Base-by-base conservation (phyloP, 1,140 invertebrate species). In the Nasonia longicornis region DNA sequence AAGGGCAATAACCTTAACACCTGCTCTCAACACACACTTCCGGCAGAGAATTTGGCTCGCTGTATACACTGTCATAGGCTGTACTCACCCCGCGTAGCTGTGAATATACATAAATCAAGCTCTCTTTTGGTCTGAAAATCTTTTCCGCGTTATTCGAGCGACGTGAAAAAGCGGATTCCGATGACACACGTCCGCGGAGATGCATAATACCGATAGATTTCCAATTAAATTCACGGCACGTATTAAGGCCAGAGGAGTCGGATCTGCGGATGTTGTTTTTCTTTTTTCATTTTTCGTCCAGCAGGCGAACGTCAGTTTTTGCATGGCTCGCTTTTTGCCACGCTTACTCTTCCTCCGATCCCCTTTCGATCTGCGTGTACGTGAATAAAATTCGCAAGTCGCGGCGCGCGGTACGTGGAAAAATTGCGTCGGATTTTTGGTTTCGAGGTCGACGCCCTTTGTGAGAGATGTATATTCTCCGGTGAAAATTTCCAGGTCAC, bases 181-280 rank as follows among this genome's bases (percentile, higher is more conserved):
- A 35, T 71, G 70, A n/a, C 35, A 2, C 31, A 22, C 31, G 31
- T 29, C 10, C 74, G 31, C 31, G 63, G 16, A 35, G 31, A 42
- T 66, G 74, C 31, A 66, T 64, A 64, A 76, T 66, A 66, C 48
- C 16, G 38, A 78, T 78, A 66, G 70, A 78, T 69, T 78, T 78
- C 69, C 66, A 31, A 78, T 78, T 78, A 48, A 48, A 78, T 70
- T 78, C 76, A 16, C 26, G 58, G n/a, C 64, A 67, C 75, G 64
- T 77, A 45, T 63, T 26, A 67, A 58, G 52, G 52, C 16, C 52
- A 58, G 20, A 20, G 16, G 16, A 58, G 52, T 20, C 52, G 16
- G 52, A 58, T n/a, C 52, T 58, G 26, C 26, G 52, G 6, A 58
- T 20, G 52, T 58, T 58, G 52, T 58, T 58, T 58, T 58, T 20